phyloP scores from a whole-genome alignment of 2,797 vertebrate genomes.

The Dallia pectoralis region DNA sequence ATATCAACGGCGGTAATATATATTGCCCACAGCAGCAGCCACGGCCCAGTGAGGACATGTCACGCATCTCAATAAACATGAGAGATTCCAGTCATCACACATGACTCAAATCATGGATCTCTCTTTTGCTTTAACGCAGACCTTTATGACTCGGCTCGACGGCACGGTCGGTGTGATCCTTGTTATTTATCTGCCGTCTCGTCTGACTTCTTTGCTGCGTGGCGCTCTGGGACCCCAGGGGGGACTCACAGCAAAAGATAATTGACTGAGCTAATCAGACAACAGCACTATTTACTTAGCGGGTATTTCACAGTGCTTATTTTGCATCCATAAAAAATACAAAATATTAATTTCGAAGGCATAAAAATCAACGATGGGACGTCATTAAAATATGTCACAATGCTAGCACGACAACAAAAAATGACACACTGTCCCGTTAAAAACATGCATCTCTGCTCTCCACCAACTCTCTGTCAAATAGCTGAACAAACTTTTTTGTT shows the following conservation, averaged over 20 bases:
- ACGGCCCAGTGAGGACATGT: neutral
- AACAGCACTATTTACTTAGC: neutral
- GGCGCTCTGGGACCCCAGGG: neutral
- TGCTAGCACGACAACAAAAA: neutral
- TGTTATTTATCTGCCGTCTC: neutral
- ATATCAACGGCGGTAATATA: constrained; percentile 18
- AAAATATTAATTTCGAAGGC: neutral
- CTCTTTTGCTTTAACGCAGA: neutral
- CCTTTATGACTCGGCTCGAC: constrained; percentile 17
- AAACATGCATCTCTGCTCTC: neutral
- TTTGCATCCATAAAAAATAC: neutral
- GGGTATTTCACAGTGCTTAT: neutral
- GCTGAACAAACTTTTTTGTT: neutral
- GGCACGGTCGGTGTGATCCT: neutral
- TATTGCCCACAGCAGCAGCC: constrained; percentile 24
- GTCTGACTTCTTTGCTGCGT: neutral
- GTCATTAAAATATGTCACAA: neutral
- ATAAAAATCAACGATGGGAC: neutral
- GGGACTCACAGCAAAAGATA: neutral
- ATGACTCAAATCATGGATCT: neutral
- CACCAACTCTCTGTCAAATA: neutral
- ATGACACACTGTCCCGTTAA: neutral
- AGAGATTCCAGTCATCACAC: constrained; percentile 3
- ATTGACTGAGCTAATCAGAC: neutral
- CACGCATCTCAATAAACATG: constrained; percentile 1